Evolutionary conservation across 2,113 vertebrate species (phyloP).

Genomic region (Fukomys damarensis): DNA sequence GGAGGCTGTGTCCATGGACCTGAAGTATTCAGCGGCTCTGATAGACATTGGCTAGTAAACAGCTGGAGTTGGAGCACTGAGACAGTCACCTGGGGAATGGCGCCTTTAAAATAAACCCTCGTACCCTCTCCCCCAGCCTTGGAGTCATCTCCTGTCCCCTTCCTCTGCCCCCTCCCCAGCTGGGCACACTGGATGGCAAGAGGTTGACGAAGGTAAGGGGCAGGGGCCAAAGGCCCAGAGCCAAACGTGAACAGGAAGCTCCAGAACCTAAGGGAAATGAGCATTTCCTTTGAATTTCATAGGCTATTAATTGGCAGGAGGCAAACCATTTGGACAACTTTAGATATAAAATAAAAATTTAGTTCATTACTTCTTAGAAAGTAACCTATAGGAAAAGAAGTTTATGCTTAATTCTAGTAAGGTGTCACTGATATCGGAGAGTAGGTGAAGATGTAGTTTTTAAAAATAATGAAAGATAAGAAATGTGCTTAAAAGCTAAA

Average conservation of each 20-base stretch:
- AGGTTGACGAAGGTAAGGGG: neutral
- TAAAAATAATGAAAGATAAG: neutral
- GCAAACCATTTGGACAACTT: neutral
- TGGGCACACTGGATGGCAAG: neutral
- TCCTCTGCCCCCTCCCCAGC: neutral
- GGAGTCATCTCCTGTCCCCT: neutral
- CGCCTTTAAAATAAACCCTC: neutral
- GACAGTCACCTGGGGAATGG: neutral
- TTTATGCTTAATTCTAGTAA: neutral
- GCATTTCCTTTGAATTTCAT: neutral
- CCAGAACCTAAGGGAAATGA: neutral
- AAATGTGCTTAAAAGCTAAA: neutral
- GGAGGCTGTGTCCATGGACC: neutral
- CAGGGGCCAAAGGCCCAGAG: neutral
- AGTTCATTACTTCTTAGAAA: slow-evolving; percentile 32
- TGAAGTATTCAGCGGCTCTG: neutral
- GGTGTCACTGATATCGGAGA: neutral
- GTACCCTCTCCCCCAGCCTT: neutral
- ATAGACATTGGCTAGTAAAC: neutral
- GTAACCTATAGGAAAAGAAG: neutral
- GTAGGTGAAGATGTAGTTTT: neutral
- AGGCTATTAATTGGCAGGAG: neutral
- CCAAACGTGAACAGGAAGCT: neutral
- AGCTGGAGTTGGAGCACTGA: neutral
- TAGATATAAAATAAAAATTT: neutral